Evolutionary conservation across 2,888 invertebrate species (phyloP), one percentile per base, ranked within the genome.

Genomic region (Ochropleura leucogaster): DNA sequence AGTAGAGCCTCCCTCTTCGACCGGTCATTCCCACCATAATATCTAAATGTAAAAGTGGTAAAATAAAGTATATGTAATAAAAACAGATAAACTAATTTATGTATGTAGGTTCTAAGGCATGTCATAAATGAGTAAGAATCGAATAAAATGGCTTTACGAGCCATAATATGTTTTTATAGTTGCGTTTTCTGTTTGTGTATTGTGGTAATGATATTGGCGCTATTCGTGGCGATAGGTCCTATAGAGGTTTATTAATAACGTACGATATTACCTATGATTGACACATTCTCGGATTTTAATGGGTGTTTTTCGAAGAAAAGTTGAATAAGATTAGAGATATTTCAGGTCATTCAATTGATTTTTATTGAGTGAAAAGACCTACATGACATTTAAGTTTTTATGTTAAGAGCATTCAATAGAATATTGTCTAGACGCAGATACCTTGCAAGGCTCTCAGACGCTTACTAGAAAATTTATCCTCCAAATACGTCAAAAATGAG

Each of bases 81-180:
- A 87, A 80, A 69, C 57, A 87, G 85, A 87, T 85, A 87, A 87
- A 86, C 87, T 87, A 87, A 88, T 84, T 84, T 88, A 87, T 86
- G 87, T 87, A 88, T 85, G 85, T 88, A 80, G 82, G 84, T 80
- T 82, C 81, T 85, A 79, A 80, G 78, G 85, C 85, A 87, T 84
- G 82, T 83, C 85, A 87, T 88, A 88, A 87, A 88, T 86, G 85
- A 72, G 79, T 79, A 88, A 80, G 86, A 82, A 89, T 85, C 82
- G 80, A 81, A 85, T 85, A 85, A 83, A 89, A 87, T 81, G 75
- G 53, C 51, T 88, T 88, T 88, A 88, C 80, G 83, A 74, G 40
- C 69, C 77, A 83, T 89, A 82, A 82, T 79, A 80, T 67, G 74
- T 84, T 88, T 88, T 88, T 87, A 88, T 89, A 73, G 85, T 80